Conservation (phyloP, 2,113 vertebrate species). For the Parotia lawesii region DNA sequence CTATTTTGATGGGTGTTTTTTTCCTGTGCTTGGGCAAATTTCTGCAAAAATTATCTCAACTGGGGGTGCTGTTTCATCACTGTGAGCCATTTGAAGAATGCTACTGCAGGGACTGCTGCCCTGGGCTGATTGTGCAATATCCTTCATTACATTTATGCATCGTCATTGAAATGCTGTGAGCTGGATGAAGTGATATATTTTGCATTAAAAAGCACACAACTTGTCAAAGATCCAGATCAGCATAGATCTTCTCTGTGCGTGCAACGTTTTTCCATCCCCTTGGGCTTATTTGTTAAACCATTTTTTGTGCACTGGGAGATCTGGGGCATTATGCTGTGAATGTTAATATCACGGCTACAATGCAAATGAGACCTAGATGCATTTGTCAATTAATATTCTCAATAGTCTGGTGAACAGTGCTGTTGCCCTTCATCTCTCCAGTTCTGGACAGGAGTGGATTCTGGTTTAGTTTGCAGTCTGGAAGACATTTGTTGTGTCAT, state of each 20-base stretch:
- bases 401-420: background rate
- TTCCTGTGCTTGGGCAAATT: background rate
- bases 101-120: background rate
- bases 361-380: background rate
- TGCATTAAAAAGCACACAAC: background rate
- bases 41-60: background rate
- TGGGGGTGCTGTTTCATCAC: background rate
- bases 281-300: background rate
- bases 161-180: background rate
- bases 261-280: background rate
- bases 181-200: background rate
- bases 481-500: background rate
- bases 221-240: background rate
- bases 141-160: background rate
- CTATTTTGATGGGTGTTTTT: background rate
- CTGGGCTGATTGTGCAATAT: background rate
- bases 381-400: background rate
- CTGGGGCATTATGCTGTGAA: background rate
- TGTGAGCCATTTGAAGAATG: background rate
- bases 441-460: background rate
- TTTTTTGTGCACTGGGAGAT: background rate
- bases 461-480: background rate
- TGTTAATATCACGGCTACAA: background rate
- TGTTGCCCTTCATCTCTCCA: background rate
- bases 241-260: background rate